Conservation (phyloP, 2,113 vertebrate species). For the Pseudorectes ferrugineus region DNA sequence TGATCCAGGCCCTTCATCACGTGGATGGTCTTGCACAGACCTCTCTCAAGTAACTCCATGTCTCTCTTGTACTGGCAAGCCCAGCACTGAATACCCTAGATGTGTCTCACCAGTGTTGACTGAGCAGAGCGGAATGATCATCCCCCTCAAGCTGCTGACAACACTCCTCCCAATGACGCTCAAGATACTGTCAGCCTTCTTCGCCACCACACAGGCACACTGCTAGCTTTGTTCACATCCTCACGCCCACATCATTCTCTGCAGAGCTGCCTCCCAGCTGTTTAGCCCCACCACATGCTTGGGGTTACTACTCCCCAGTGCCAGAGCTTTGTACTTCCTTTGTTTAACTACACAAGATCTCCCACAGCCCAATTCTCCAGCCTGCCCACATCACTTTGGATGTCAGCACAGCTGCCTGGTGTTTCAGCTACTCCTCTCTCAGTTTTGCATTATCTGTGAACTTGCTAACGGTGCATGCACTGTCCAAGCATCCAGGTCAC, state of each 20-base stretch:
- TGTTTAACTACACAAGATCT: neutral
- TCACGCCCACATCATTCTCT: rapidly evolving
- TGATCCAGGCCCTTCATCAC: neutral
- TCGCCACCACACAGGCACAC: rapidly evolving
- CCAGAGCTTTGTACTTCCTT: neutral
- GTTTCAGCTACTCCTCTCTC: neutral
- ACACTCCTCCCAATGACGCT: rapidly evolving
- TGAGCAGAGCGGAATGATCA: neutral
- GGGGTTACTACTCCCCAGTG: neutral
- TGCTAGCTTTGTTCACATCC: neutral
- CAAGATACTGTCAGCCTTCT: neutral
- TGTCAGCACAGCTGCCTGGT: neutral
- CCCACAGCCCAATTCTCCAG: rapidly evolving
- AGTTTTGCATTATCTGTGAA: neutral
- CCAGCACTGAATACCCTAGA: neutral
- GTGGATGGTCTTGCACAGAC: too few relatives aligned
- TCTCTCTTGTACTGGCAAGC: rapidly evolving
- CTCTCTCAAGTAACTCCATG: rapidly evolving
- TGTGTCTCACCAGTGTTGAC: neutral
- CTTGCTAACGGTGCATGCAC: neutral
- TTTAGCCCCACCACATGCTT: neutral
- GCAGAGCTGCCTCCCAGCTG: neutral
- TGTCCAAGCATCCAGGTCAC: neutral
- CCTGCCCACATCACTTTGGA: neutral
- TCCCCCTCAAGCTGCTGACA: neutral